Evolutionary conservation across 1,140 invertebrate genomes (phyloP), one percentile per base, ranked within the genome.

Genomic region (Pararge aegeria): DNA sequence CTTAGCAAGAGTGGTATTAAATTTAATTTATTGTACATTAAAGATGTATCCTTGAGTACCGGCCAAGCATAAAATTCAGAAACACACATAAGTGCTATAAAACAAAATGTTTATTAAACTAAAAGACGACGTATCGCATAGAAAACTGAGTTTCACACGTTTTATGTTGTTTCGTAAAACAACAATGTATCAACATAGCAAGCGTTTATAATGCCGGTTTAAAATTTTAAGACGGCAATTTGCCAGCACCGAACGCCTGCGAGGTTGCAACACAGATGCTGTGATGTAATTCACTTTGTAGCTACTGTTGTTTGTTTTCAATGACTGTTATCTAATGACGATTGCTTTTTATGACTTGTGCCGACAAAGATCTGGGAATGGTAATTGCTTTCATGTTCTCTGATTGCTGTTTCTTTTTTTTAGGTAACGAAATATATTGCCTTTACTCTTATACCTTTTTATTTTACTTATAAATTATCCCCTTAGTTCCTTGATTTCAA

Each of bases 161-260:
- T 59, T 59, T 52, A 59, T 20, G 48, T 34, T n/a, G 37, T 27
- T 30, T 27, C 40, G 57, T 59, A 59, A 59, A 59, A 60, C 51
- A 48, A 54, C 58, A 60, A 48, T 54, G 58, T 54, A 54, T 21
- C 38, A 53, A 65, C 65, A 73, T 66, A 66, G 70, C 66, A 67
- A 73, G 66, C 75, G 67, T 71, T 78, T 74, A 73, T 78, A 78
- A 78, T 78, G 68, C 70, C 59, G 69, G 65, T 70, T 78, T 78
- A 79, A 79, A 79, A 75, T 77, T 83, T 86, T 83, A 82, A 86
- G 73, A 71, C 70, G 56, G 75, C 72, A 82, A 76, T 82, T 80
- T 78, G 59, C 59, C 59, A 59, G 57, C 40, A 55, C 50, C 42
- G 42, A 54, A 48, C 46, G 60, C 38, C 40, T 40, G 42, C 30